phyloP scores from a whole-genome alignment of 2,113 vertebrate species.

The Hirundichthys speculiger region DNA sequence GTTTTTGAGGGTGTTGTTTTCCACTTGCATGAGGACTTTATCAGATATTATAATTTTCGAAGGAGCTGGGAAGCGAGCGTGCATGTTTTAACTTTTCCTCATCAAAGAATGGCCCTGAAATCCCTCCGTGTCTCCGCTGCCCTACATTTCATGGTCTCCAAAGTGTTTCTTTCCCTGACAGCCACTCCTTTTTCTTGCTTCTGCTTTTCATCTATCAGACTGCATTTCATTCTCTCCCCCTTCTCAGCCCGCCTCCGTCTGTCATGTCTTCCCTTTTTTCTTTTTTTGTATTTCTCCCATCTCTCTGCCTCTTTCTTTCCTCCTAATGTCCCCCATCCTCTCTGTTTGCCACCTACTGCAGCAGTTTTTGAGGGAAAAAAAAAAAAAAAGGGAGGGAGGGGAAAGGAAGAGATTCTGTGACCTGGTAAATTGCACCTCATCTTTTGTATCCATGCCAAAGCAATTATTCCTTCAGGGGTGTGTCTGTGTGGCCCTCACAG shows the following conservation, averaged over 20 bases:
- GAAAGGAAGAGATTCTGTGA: slow-evolving; percentile 33
- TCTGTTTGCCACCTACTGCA: slow-evolving; percentile 34
- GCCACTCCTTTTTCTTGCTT: slow-evolving; percentile 63
- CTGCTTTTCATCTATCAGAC: slow-evolving; percentile 64
- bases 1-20: not conserved
- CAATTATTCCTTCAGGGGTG: slow-evolving; percentile 38
- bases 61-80: slow-evolving; percentile 5
- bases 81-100: slow-evolving; percentile 42
- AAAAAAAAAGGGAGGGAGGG: no score
- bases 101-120: slow-evolving; percentile 57
- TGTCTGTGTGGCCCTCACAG: slow-evolving; percentile 49
- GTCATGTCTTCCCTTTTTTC: slow-evolving; percentile 5
- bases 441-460: slow-evolving; percentile 65
- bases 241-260: slow-evolving; percentile 44
- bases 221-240: slow-evolving; percentile 54
- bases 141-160: slow-evolving; percentile 64
- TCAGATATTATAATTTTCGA: slow-evolving; percentile 5
- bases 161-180: slow-evolving; percentile 63
- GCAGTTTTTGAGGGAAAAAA: slow-evolving; percentile 48
- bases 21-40: slow-evolving; percentile 27
- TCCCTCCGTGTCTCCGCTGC: slow-evolving; percentile 48
- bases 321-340: slow-evolving; percentile 44
- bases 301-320: slow-evolving; percentile 14
- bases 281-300: slow-evolving; percentile 1
- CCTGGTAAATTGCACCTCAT: slow-evolving; percentile 65